A percentile compares a stretch with the other conserved stretches of the same genome.
phyloP scores from a whole-genome alignment of 2,113 vertebrate species.

The Solenodon paradoxus region DNA sequence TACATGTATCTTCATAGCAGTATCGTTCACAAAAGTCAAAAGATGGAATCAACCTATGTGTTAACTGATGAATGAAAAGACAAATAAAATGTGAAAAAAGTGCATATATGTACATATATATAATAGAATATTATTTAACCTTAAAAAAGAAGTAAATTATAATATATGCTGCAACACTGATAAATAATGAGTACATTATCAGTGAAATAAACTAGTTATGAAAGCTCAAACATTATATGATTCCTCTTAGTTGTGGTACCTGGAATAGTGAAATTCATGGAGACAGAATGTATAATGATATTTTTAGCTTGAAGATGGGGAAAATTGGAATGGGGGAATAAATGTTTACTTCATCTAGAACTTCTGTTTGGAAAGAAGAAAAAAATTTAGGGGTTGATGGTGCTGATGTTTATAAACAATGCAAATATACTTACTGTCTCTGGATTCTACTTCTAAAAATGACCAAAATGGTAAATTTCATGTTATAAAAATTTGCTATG shows the following conservation, averaged over 20 bases:
- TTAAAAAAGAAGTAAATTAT: background rate
- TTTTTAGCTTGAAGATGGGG: background rate
- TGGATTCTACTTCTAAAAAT: background rate
- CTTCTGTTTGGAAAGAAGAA: background rate
- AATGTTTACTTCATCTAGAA: too few species aligned
- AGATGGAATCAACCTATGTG: background rate
- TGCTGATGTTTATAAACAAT: background rate
- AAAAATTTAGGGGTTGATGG: background rate
- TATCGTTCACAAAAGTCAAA: background rate
- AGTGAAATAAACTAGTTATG: background rate
- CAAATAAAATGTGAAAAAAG: background rate
- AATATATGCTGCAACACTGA: background rate
- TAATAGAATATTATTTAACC: background rate
- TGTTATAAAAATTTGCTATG: background rate
- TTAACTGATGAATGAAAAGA: background rate
- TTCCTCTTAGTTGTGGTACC: background rate
- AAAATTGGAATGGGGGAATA: background rate
- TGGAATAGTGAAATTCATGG: background rate
- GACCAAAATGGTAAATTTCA: background rate
- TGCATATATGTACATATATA: background rate
- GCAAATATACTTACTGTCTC: background rate
- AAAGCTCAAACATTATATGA: background rate
- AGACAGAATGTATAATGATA: background rate
- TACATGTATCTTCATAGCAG: background rate
- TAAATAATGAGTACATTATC: background rate